Evolutionary conservation across 2,888 invertebrate species (phyloP), one percentile per base, ranked within the genome.

Genomic region (Orchesellides sinensis): DNA sequence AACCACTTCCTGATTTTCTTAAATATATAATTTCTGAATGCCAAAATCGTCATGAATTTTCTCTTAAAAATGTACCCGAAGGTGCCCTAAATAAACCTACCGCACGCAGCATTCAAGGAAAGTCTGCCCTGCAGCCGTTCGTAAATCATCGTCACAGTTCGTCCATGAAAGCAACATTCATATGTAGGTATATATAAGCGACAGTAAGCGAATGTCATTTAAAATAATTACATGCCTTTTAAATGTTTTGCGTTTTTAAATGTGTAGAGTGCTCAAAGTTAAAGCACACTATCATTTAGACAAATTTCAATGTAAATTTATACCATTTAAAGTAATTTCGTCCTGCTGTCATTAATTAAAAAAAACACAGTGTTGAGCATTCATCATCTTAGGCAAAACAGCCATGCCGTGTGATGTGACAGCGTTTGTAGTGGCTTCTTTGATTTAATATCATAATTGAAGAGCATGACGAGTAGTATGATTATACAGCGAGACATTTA

Each of bases 171-270:
- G 25, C 19, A 21, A 77, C 77, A 66, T 27, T 47, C 8, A 47
- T 40, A 47, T 66, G 65, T 45, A n/a, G 59, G 47, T 21, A 61
- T 40, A 52, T 59, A 19, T 49, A 69, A 78, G 61, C 69, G 69
- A 69, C 69, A 61, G 47, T 47, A 61, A 78, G 47, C 61, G 49
- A 78, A 49, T 49, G 59, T 78, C 69, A 69, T 78, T 69, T 78
- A 69, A 78, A 78, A 78, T 69, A 78, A 69, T 78, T 63, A 40
- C 63, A 35, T 19, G 21, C 69, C 21, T 75, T 66, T 74, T 32
- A 61, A 73, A 73, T 40, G 40, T 12, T 25, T n/a, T 49, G 49
- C n/a, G 32, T 40, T 61, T 73, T 72, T 45, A 35, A 21, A 52
- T 32, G 23, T 35, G 54, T 69, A 45, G 32, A 25, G 25, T 25